Percentiles rank a stretch among this genome's conserved stretches.
Conservation (phyloP, 2,113 vertebrate genomes). For the Piaya cayana region DNA sequence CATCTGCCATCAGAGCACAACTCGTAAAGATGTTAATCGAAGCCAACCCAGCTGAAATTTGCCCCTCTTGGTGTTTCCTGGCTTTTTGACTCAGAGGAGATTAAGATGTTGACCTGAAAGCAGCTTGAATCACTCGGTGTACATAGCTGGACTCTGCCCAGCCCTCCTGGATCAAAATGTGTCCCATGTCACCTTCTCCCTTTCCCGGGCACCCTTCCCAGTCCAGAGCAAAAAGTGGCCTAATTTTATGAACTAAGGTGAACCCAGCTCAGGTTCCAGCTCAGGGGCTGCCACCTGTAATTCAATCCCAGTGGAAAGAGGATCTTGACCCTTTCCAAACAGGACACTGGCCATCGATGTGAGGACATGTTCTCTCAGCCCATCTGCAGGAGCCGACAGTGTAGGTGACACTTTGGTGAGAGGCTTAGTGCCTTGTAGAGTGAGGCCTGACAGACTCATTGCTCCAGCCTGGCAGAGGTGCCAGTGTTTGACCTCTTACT, state of each 20-base stretch:
- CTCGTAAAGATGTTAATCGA: constrained; percentile 33
- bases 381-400: constrained; percentile 50
- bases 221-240: not conserved
- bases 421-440: constrained; percentile 47
- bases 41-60: constrained; percentile 10
- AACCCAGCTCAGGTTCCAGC: constrained; percentile 39
- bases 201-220: not conserved
- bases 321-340: constrained; percentile 41
- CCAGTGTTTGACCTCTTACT: not conserved
- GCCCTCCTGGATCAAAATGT: not conserved
- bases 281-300: not conserved
- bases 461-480: not conserved
- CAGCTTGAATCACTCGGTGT: rapidly evolving
- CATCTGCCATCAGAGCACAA: constrained; percentile 63
- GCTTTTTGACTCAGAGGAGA: constrained; percentile 9
- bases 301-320: constrained; percentile 45
- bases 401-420: constrained; percentile 15
- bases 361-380: not conserved
- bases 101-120: not conserved
- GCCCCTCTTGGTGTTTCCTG: not conserved
- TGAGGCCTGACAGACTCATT: constrained; percentile 64
- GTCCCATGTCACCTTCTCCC: constrained; percentile 25
- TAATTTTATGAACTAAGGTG: not conserved
- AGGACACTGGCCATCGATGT: not conserved
- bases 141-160: not conserved